A percentile compares a stretch with the other conserved stretches of the same genome.
Evolutionary conservation across 2,113 vertebrate species (phyloP).

Genomic region (Rhizomys pruinosus): DNA sequence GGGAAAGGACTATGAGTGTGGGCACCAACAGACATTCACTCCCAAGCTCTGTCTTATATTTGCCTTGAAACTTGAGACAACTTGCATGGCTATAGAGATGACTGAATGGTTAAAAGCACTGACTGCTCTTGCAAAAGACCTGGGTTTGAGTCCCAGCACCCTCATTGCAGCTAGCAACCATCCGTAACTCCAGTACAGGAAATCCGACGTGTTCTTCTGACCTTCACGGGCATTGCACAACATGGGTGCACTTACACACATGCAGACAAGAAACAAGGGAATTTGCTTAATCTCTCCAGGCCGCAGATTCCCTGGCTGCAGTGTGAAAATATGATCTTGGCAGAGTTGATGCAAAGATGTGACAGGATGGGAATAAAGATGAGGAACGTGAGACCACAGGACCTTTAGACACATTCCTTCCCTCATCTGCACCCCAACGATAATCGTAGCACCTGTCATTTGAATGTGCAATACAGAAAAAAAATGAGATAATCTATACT

Average conservation of each 20-base stretch:
- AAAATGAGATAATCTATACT: background rate
- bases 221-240: too few species aligned
- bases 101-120: too few species aligned
- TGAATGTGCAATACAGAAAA: background rate
- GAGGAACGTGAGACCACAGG: background rate
- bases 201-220: too few species aligned
- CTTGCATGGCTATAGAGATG: too few species aligned
- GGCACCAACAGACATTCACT: background rate
- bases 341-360: too few species aligned
- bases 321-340: background rate
- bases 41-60: background rate
- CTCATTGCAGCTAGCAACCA: too few species aligned
- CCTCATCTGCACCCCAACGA: background rate
- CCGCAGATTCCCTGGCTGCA: background rate
- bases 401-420: background rate
- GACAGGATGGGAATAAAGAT: background rate
- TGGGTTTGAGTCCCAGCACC: too few species aligned
- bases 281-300: background rate
- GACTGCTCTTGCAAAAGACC: too few species aligned
- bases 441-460: background rate
- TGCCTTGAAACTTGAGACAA: background rate
- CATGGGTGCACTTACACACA: too few species aligned
- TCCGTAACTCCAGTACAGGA: too few species aligned
- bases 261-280: too few species aligned
- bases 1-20: background rate